A percentile compares a stretch with the other conserved stretches of the same genome.
Conservation (phyloP, 1,140 invertebrate genomes). For the Dysdera silvatica region DNA sequence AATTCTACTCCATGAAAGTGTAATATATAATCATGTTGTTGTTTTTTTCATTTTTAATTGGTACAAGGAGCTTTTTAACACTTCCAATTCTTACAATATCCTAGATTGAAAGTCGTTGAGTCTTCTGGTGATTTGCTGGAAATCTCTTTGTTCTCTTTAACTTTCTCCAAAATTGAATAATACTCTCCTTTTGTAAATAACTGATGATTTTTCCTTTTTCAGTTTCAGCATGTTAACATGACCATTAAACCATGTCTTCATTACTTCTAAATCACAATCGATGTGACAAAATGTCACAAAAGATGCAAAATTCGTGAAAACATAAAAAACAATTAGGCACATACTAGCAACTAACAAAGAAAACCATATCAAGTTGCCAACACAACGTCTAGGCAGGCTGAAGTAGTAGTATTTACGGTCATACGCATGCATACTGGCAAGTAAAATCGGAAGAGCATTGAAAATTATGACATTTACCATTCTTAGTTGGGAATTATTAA, state of each 20-base stretch:
- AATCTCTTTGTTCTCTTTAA: conserved; percentile 3
- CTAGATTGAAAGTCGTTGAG: conserved; percentile 2
- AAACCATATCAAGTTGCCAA: too few relatives aligned
- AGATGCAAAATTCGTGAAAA: too few relatives aligned
- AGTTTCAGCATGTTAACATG: background rate
- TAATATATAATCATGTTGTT: background rate
- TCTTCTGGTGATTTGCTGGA: conserved; percentile 1
- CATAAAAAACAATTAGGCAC: too few relatives aligned
- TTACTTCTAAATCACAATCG: too few relatives aligned
- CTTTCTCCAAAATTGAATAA: conserved; percentile 1
- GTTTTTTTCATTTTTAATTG: background rate
- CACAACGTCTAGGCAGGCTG: too few relatives aligned
- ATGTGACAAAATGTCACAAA: too few relatives aligned
- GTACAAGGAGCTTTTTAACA: background rate
- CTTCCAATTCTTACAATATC: conserved; percentile 3
- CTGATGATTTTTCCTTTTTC: conserved; percentile 5
- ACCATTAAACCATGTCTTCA: background rate
- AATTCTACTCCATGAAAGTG: background rate
- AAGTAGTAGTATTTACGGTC: too few relatives aligned
- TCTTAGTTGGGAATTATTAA: too few relatives aligned
- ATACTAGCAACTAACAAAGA: too few relatives aligned
- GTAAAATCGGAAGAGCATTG: too few relatives aligned
- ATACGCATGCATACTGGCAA: too few relatives aligned
- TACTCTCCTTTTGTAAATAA: background rate
- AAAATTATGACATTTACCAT: too few relatives aligned